Base-by-base conservation (phyloP, 2,888 invertebrate species). In the Horisme vitalbata region DNA sequence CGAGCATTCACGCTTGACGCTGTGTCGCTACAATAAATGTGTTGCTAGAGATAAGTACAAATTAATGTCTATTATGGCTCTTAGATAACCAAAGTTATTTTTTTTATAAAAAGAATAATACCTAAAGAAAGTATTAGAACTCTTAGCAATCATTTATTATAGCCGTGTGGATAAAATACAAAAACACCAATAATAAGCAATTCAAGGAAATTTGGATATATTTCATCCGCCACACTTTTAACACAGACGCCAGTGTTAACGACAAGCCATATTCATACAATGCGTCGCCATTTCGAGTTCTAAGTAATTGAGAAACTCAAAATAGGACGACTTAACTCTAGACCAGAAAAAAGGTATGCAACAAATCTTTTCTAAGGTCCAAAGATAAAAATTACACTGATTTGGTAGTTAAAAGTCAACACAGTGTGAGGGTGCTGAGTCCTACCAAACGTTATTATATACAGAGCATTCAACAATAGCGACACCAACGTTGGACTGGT, bases 1-100 rank as follows among this genome's bases (percentile, higher is more conserved):
- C 87, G 86, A 85, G 80, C 87, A 88, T 88, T 88, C 88, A 85
- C 87, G 88, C 88, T 83, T 79, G 84, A 82, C 86, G 83, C 68
- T 72, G 75, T 74, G 72, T 63, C 63, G 68, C 68, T 69, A 62
- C 63, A 61, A 60, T 64, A 59, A 68, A 61, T 49, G 47, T 54
- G 47, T 46, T 62, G 57, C 68, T 34, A 54, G 41, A 41, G 27
- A 9, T 21, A 11, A 18, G 3, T 21, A 7, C 1, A 3, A 28
- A 14, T 13, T 14, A 4, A 4, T n/a, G 7, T n/a, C 6, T 8
- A 28, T 3, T 13, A 28, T 1, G 10, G 1, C 4, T 27, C 3
- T 27, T 11, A 6, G n/a, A 20, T 3, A 20, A 20, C 20, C 23
- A 9, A 23, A 7, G 26, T 6, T 26, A 13, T 28, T 28, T 37